Base-by-base conservation (phyloP, 2,797 vertebrate species). In the Spinibarbus caldwelli region DNA sequence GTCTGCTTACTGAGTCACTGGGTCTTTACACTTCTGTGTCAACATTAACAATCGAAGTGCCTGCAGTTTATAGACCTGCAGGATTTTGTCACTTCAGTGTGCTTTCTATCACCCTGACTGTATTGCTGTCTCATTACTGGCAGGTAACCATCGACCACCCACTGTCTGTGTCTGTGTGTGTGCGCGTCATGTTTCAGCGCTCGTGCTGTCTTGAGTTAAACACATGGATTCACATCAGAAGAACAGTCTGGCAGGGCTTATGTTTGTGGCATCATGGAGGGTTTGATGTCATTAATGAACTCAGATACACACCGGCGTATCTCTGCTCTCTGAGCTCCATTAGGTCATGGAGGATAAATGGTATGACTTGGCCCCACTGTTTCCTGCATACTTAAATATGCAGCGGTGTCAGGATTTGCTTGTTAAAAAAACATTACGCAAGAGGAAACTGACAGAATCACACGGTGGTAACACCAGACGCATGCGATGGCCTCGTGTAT, bases 81-180 rank as follows among this genome's bases (percentile, higher is more conserved):
- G 47, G 80, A 43, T 71, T 82, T 72, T 72, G 34, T 29, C 80
- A 70, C 67, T 41, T 57, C 21, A 5, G 47, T 31, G 67, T 82
- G 47, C 36, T 82, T 80, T 82, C 67, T 54, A 71, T 82, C 80
- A 57, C 80, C 19, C 52, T 15, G 68, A 66, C 82, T 31, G 52
- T 67, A 82, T 82, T 82, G 67, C 76, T 76, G 78, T 52, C 62
- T 81, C 54, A 82, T 72, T 67, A 67, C 64, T 57, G 68, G 47
- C 85, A 88, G 82, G 78, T 82, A 67, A 62, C 75, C 54, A 80
- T 54, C 71, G 78, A 76, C 76, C 71, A 76, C n/a, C 66, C 78
- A 64, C 31, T 59, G 36, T 38, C 6, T 36, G 36, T 36, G 54
- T 26, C 2, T 29, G 14, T 52, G 31, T 62, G 52, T 72, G 52